Percentiles rank a stretch among this genome's conserved stretches.
These are phyloP conservation scores for Arvicanthis niloticus DNA, from an alignment of 2,113 vertebrate genomes.

Conservation along the genomic window DNA sequence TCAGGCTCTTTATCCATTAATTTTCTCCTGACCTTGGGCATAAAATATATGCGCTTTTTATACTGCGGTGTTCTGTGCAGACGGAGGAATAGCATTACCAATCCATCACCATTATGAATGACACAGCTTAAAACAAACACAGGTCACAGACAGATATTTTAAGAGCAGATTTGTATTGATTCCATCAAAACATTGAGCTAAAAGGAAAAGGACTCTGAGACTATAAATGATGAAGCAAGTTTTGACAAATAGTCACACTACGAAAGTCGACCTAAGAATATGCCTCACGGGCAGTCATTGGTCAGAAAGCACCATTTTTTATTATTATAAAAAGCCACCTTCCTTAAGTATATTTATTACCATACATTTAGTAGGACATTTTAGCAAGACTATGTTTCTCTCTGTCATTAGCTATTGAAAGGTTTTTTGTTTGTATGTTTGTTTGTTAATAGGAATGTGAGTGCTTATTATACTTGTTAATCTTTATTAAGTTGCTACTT, in stretches of 20 bases:
- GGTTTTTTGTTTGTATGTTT: neutral
- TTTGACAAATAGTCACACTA: slow-evolving; percentile 82
- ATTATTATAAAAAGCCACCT: slow-evolving; percentile 76
- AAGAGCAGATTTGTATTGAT: slow-evolving; percentile 90
- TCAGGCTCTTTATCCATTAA: slow-evolving; percentile 94
- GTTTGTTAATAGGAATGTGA: slow-evolving; percentile 66
- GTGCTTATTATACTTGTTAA: slow-evolving; percentile 73
- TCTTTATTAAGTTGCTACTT: slow-evolving; percentile 79
- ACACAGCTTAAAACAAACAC: slow-evolving; percentile 91
- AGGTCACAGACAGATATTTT: slow-evolving; percentile 91
- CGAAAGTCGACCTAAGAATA: slow-evolving; percentile 76
- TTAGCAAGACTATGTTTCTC: neutral
- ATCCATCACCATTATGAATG: slow-evolving; percentile 96
- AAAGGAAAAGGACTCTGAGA: slow-evolving; percentile 81
- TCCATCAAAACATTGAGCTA: slow-evolving; percentile 85
- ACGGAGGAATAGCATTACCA: slow-evolving; percentile 91
- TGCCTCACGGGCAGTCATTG: slow-evolving; percentile 80
- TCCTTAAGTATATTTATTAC: slow-evolving; percentile 76
- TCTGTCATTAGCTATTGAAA: slow-evolving; percentile 69
- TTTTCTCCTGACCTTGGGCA: slow-evolving; percentile 93
- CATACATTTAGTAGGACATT: slow-evolving; percentile 42
- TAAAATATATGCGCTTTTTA: slow-evolving; percentile 90
- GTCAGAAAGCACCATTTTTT: slow-evolving; percentile 68
- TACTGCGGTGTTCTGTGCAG: slow-evolving; percentile 86
- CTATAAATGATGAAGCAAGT: slow-evolving; percentile 87